Base-by-base conservation (phyloP, 2,797 vertebrate genomes). In the Brachyalestes nurse region DNA sequence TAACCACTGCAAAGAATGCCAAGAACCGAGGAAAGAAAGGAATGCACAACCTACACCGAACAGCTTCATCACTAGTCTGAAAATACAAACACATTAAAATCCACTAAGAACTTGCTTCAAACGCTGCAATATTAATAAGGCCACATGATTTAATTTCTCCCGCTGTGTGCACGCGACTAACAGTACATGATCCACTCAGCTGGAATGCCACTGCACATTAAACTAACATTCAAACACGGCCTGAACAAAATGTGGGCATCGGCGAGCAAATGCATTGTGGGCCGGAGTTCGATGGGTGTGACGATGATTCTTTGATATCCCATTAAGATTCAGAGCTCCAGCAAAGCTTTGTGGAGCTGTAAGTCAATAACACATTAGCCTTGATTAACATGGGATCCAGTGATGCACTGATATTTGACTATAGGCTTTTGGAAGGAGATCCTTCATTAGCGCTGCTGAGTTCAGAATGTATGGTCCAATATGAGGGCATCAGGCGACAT, bases 291-390 rank as follows among this genome's bases (percentile, higher is more conserved):
- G 78, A 77, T 78, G 67, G n/a, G 13, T 74, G 86, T 90, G 88
- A 85, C 85, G 83, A 86, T 72, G 83, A 85, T 86, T 88, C 87
- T 90, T 84, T 13, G 72, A 83, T 88, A 86, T 87, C 81, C 78
- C 72, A 85, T 85, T 86, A 85, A 85, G 83, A 86, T 83, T 71
- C 79, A 85, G 72, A 90, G 81, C 91, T 86, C 81, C 28, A 69
- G 9, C 78, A 82, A 74, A 85, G 85, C 82, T 78, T 58, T 75
- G 72, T 57, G 12, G 47, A 75, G 83, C 19, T 77, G 23, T 72
- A 88, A 88, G 74, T 90, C 88, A 86, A 86, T 86, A 87, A 87
- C 28, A 65, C 85, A 83, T 85, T 86, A 89, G 88, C 80, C 17
- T 0, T 72, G 10, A 61, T 79, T 47, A 66, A 21, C 70, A 57